Evolutionary conservation across 1,140 invertebrate species (phyloP).

Genomic region (Hyposmocoma kahamanoa): DNA sequence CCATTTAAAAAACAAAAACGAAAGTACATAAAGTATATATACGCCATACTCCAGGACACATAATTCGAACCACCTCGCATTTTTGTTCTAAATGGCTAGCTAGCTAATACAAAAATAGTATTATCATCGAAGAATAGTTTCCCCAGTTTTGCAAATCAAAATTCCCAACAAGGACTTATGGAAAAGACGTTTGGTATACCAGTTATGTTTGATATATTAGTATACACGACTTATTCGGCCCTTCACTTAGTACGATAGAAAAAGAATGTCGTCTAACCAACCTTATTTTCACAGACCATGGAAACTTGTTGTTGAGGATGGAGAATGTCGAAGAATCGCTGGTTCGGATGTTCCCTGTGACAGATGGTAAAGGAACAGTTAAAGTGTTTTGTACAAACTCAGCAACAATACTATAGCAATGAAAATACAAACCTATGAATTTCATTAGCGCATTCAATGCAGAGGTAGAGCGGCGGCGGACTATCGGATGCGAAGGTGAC

Average conservation of each 20-base stretch:
- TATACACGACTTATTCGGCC: background rate
- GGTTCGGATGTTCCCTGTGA: slow-evolving; percentile 84
- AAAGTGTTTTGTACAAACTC: background rate
- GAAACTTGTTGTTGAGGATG: slow-evolving; percentile 96
- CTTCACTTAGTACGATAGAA: no score
- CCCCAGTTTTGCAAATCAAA: no score
- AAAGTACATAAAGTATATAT: no score
- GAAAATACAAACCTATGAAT: slow-evolving; percentile 75
- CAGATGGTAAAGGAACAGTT: background rate
- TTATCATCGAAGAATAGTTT: no score
- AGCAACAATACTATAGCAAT: background rate
- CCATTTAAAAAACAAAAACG: no score
- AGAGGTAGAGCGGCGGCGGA: slow-evolving; percentile 95
- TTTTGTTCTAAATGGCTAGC: no score
- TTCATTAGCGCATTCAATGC: slow-evolving; percentile 96
- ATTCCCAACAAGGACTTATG: no score
- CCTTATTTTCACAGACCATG: slow-evolving; percentile 97
- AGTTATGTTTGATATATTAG: no score
- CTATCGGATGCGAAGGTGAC: slow-evolving; percentile 88
- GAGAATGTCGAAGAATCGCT: slow-evolving; percentile 92
- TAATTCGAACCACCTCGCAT: no score
- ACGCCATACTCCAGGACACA: no score
- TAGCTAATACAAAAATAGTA: no score
- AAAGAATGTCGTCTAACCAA: slow-evolving; percentile 46
- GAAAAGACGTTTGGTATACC: no score